Base-by-base conservation (phyloP, 2,797 vertebrate species). In the Alca torda region DNA sequence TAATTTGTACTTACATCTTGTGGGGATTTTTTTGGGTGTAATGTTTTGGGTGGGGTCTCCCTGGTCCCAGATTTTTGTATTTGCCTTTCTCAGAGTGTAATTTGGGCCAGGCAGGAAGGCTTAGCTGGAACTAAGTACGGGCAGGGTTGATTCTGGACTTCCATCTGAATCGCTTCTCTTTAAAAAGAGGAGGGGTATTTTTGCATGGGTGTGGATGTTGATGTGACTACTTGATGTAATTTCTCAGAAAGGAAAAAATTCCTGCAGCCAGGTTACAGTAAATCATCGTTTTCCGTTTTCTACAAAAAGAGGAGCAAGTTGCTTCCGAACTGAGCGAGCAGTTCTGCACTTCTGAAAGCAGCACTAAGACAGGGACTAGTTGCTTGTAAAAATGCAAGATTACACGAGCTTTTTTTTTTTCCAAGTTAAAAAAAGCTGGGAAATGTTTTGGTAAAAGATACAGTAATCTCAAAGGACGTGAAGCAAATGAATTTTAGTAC, bases 1-100 rank as follows among this genome's bases (percentile, higher is more conserved):
- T 88, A n/a, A 43, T 50, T 69, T 79, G 5, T 23, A 11, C n/a
- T 39, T 75, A 28, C 21, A 30, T 54, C 48, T 81, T 48, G 28
- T 72, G 43, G 5, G 21, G 15, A 16, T 60, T 57, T 35, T 28
- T 28, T 63, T 26, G 12, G 10, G 51, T 56, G 16, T 13, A 64
- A 64, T 76, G 15, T 16, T 74, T 30, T 5, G 6, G 3, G 6
- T 9, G 5, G 0, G 5, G 5, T 48, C 21, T 43, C 28, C 20
- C 20, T 80, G 77, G 35, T 67, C 57, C 14, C 35, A 54, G 0
- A n/a, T 61, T 63, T 81, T 85, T 41, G 1, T 60, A 23, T 78
- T 78, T 81, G 20, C 13, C 8, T 23, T 84, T 85, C 33, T 45
- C 5, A 2, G 31, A 51, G n/a, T 21, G 4, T 12, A 53, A 25